Conservation (phyloP, 2,888 invertebrate genomes). For the Clunio marinus region DNA sequence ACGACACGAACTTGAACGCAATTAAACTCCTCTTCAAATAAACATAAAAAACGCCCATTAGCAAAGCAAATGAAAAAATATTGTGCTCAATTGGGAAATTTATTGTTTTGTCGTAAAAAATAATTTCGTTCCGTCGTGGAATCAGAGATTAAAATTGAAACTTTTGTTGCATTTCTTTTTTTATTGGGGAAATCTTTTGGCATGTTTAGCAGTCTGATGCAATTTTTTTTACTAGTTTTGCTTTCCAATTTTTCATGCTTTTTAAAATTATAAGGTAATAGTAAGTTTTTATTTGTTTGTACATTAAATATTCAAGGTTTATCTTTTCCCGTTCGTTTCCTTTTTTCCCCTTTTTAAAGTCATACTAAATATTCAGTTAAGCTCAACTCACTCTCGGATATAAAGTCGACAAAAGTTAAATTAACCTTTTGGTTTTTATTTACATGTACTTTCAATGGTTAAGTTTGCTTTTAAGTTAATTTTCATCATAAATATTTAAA, state of each 20-base stretch:
- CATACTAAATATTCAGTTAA: too few species aligned
- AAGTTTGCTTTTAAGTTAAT: too few species aligned
- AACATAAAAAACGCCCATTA: slow-evolving; percentile 37
- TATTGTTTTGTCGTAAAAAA: slow-evolving; percentile 30
- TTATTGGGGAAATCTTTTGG: neutral
- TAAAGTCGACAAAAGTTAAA: too few species aligned
- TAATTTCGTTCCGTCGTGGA: neutral
- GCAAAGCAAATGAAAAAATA: slow-evolving; percentile 35
- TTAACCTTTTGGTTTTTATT: too few species aligned
- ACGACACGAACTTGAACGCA: slow-evolving; percentile 34
- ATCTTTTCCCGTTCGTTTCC: too few species aligned
- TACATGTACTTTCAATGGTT: too few species aligned
- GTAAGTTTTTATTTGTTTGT: slow-evolving; percentile 21
- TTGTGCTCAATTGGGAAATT: slow-evolving; percentile 30
- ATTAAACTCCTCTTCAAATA: slow-evolving; percentile 29
- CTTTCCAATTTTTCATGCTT: slow-evolving; percentile 14
- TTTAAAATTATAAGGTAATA: slow-evolving; percentile 18
- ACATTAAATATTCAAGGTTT: too few species aligned
- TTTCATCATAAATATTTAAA: too few species aligned
- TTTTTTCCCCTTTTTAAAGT: too few species aligned
- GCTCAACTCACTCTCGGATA: too few species aligned
- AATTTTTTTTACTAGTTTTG: slow-evolving; percentile 4
- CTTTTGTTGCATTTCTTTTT: slow-evolving; percentile 1
- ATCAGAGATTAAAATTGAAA: neutral
- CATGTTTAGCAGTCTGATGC: slow-evolving; percentile 4